Evolutionary conservation across 2,888 invertebrate species (phyloP).

Genomic region (Dinocampus coccinellae): DNA sequence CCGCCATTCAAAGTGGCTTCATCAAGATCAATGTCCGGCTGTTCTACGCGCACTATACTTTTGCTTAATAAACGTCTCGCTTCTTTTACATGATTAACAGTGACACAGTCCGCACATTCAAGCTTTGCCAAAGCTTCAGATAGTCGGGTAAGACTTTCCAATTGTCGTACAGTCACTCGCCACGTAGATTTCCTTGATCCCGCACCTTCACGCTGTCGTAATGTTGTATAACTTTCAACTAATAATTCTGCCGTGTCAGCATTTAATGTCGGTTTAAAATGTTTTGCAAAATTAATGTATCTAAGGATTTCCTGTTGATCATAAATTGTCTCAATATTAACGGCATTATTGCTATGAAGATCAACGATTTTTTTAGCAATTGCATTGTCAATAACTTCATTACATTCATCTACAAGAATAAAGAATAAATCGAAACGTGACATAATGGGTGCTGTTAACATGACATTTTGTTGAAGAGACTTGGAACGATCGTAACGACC

Average conservation of each 20-base stretch:
- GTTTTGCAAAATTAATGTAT: constrained; percentile 96
- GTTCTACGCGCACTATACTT: constrained; percentile 96
- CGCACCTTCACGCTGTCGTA: constrained; percentile 87
- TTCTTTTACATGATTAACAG: constrained; percentile 90
- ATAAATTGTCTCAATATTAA: constrained; percentile 85
- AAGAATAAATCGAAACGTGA: constrained; percentile 99
- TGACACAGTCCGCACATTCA: constrained; percentile 93
- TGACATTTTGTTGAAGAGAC: constrained; percentile 94
- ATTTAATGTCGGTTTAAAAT: constrained; percentile 91
- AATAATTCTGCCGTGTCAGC: constrained; percentile 87
- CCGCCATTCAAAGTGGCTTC: constrained; percentile 75
- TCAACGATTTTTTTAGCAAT: constrained; percentile 97
- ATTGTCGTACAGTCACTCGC: constrained; percentile 96
- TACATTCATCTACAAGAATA: constrained; percentile 96
- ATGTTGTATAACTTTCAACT: constrained; percentile 88
- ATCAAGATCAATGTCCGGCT: constrained; percentile 95
- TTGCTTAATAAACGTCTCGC: constrained; percentile 92
- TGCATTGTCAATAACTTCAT: constrained; percentile 95
- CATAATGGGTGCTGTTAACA: constrained; percentile 96
- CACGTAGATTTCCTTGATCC: constrained; percentile 82
- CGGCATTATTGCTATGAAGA: constrained; percentile 88
- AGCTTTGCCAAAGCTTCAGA: constrained; percentile 97
- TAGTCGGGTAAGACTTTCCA: constrained; percentile 95
- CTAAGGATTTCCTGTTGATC: constrained; percentile 89
- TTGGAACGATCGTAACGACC: constrained; percentile 96